phyloP scores from a whole-genome alignment of 2,113 vertebrate species.

The Cervus canadensis region DNA sequence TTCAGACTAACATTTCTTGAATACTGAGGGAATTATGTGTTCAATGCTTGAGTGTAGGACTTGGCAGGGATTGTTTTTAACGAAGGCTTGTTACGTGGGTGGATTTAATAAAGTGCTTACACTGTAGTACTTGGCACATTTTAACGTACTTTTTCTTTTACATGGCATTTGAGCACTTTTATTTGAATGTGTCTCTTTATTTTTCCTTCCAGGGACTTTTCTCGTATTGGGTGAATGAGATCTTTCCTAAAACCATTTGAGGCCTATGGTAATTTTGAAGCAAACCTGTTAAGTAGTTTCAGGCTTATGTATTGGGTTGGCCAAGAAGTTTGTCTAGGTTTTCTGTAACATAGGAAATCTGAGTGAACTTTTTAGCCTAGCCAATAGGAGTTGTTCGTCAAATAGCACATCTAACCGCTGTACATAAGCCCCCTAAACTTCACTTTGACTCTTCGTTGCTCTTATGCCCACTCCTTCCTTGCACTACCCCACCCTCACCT shows the following conservation, averaged over 20 bases:
- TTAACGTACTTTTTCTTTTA: constrained; percentile 8
- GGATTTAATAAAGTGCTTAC: constrained; percentile 17
- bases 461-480: neutral
- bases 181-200: neutral
- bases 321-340: neutral
- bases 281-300: neutral
- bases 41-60: neutral
- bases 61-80: neutral
- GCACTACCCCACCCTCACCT: neutral
- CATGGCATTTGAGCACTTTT: neutral
- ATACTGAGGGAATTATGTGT: neutral
- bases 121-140: neutral
- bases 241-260: constrained; percentile 17
- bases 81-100: constrained; percentile 15
- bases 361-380: neutral
- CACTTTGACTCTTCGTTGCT: neutral
- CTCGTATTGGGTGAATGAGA: neutral
- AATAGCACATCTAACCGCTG: neutral
- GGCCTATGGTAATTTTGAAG: neutral
- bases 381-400: neutral
- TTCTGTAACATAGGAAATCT: neutral
- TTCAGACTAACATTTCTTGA: neutral
- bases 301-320: neutral
- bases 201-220: constrained; percentile 9
- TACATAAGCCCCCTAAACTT: neutral